These are phyloP conservation scores for Scolopax rusticola DNA, from an alignment of 2,797 vertebrate genomes.

Conservation along the genomic window DNA sequence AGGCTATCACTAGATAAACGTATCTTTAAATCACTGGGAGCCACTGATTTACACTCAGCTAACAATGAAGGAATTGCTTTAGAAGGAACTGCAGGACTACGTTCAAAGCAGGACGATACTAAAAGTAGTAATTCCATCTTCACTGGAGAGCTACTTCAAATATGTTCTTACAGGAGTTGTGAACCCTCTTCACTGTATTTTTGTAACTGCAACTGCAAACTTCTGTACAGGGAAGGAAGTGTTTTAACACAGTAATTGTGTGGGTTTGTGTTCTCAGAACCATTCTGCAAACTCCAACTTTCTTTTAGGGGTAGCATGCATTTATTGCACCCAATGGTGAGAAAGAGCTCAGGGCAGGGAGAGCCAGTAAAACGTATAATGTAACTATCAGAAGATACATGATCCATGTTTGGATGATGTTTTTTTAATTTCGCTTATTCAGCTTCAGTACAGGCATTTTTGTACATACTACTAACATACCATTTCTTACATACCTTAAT, in stretches of 20 bases:
- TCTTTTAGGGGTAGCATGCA: background rate
- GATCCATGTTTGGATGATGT: background rate
- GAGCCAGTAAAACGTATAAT: background rate
- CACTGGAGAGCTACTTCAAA: background rate
- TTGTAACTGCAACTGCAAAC: background rate
- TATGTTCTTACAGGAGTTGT: background rate
- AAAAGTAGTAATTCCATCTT: background rate
- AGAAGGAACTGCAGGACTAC: background rate
- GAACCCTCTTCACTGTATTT: background rate
- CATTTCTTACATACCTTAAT: background rate
- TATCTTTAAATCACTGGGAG: conserved; percentile 5
- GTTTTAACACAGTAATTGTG: background rate
- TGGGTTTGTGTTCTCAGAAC: background rate
- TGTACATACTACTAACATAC: background rate
- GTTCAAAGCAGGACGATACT: background rate
- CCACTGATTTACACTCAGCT: background rate
- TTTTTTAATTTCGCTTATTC: background rate
- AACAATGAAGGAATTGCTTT: background rate
- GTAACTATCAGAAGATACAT: background rate
- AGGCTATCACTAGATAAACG: background rate
- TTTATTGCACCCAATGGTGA: background rate
- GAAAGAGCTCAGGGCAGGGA: background rate
- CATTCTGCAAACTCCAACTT: background rate
- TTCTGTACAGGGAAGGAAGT: conserved; percentile 1
- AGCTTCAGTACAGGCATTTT: background rate